Evolutionary conservation across 2,113 vertebrate species (phyloP).

Genomic region (Panurus biarmicus): DNA sequence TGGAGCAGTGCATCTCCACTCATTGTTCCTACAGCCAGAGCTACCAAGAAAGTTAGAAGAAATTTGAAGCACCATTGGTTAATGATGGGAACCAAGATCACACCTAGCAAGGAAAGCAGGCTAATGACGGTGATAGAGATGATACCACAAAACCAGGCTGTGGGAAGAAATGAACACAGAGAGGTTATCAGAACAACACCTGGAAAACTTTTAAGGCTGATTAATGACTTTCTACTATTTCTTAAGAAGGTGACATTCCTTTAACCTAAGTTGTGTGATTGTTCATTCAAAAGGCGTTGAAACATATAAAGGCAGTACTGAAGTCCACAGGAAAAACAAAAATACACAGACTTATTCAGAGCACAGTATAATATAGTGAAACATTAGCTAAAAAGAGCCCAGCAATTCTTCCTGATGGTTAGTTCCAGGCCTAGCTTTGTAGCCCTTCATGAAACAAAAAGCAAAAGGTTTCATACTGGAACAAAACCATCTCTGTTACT

Average conservation of each 20-base stretch:
- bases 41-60: conserved; percentile 97
- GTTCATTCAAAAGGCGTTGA: neutral
- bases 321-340: neutral
- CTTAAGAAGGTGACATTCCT: neutral
- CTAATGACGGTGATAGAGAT: conserved; percentile 98
- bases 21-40: conserved; percentile 95
- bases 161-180: conserved; percentile 47
- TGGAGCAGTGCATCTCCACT: conserved; percentile 97
- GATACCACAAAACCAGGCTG: conserved; percentile 92
- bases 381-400: neutral
- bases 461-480: neutral
- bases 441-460: neutral
- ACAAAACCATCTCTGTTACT: neutral
- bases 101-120: conserved; percentile 93
- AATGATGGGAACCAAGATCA: conserved; percentile 93
- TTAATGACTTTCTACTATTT: neutral
- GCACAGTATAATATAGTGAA: neutral
- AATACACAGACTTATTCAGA: neutral
- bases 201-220: neutral
- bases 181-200: conserved; percentile 21
- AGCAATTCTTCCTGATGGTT: neutral
- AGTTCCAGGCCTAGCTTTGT: neutral
- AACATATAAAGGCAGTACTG: neutral
- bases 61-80: conserved; percentile 98
- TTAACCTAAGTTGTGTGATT: neutral